Conservation (phyloP, 2,888 invertebrate species). For the Ptychoptera albimana region DNA sequence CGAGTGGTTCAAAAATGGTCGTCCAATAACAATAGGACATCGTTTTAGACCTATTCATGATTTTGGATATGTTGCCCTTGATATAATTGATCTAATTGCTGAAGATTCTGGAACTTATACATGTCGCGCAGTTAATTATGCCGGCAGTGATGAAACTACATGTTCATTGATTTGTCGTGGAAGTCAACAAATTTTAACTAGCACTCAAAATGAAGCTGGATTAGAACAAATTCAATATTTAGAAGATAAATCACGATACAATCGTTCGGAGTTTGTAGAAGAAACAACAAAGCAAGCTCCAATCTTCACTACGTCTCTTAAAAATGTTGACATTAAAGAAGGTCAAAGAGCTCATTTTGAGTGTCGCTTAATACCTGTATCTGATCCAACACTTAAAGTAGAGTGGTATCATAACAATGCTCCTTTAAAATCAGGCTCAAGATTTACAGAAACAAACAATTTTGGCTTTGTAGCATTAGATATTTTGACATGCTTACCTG, state of each 20-base stretch:
- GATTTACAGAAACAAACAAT: slow-evolving; percentile 91
- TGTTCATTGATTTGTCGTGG: slow-evolving; percentile 57
- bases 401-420: slow-evolving; percentile 91
- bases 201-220: slow-evolving; percentile 75
- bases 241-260: slow-evolving; percentile 68
- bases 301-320: slow-evolving; percentile 81
- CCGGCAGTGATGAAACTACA: slow-evolving; percentile 75
- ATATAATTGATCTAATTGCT: slow-evolving; percentile 88
- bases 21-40: slow-evolving; percentile 85
- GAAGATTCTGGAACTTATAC: slow-evolving; percentile 93
- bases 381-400: slow-evolving; percentile 83
- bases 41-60: slow-evolving; percentile 94
- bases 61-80: slow-evolving; percentile 95
- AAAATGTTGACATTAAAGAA: slow-evolving; percentile 84
- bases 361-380: slow-evolving; percentile 83
- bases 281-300: slow-evolving; percentile 83
- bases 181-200: slow-evolving; percentile 65
- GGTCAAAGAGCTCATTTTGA: slow-evolving; percentile 91
- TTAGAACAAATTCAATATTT: slow-evolving; percentile 78
- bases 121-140: slow-evolving; percentile 77
- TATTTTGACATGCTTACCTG: slow-evolving; percentile 87
- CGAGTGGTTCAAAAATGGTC: slow-evolving; percentile 93
- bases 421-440: slow-evolving; percentile 80
- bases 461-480: slow-evolving; percentile 96
- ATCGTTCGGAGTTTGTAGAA: slow-evolving; percentile 56